phyloP scores from a whole-genome alignment of 1,140 invertebrate genomes.

The Sarcophaga peregrina region DNA sequence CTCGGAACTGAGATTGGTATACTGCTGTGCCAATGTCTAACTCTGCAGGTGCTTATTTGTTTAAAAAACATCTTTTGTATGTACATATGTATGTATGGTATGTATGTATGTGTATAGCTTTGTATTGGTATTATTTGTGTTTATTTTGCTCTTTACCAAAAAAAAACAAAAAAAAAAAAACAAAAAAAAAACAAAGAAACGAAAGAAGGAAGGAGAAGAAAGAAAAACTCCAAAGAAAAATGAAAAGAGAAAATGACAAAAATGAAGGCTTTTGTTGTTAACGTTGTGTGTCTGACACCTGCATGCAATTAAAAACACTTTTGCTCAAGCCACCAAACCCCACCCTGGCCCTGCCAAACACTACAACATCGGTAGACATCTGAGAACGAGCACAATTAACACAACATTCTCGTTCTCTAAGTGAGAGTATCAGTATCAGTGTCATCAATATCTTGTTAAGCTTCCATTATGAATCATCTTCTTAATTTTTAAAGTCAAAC shows the following conservation, averaged over 20 bases:
- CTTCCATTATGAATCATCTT: too few species aligned
- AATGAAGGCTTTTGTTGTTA: not conserved
- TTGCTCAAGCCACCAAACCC: not conserved
- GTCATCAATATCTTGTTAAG: too few species aligned
- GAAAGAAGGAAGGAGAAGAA: too few species aligned
- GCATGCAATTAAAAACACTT: constrained; percentile 33
- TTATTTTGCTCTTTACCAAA: not conserved
- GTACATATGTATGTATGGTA: not conserved
- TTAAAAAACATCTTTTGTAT: not conserved
- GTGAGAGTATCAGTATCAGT: too few species aligned
- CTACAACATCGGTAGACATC: too few species aligned
- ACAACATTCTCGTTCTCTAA: too few species aligned
- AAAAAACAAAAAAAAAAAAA: not conserved
- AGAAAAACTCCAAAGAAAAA: too few species aligned
- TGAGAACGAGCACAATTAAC: too few species aligned
- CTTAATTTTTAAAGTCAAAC: too few species aligned
- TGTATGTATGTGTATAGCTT: too few species aligned
- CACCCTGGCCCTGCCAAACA: too few species aligned
- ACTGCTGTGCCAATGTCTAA: not conserved
- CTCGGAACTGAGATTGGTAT: not conserved
- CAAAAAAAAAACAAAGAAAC: not conserved
- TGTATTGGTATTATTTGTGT: not conserved
- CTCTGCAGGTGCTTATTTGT: not conserved
- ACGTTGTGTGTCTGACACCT: constrained; percentile 12
- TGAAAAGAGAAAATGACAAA: too few species aligned